Evolutionary conservation across 2,113 vertebrate genomes (phyloP), one percentile per base, ranked within the genome.

Genomic region (Oceanodroma tethys): DNA sequence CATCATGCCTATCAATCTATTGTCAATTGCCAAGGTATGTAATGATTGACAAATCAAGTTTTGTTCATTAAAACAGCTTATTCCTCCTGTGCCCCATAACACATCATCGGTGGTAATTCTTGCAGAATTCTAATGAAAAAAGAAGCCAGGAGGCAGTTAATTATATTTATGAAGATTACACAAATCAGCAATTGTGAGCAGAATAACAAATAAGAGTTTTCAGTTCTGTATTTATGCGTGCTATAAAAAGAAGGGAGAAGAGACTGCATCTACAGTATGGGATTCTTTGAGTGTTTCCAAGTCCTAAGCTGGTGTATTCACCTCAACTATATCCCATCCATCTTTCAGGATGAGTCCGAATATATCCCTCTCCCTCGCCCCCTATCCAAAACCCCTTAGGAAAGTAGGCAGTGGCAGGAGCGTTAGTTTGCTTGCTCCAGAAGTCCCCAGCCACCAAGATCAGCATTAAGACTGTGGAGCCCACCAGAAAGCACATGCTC

Each of bases 11-110:
- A 79, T 66, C 48, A 91, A 62, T 58, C 68, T 82, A 43, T 10
- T 75, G 74, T 82, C 90, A 97, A 92, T 91, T 96, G 88, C 58
- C 84, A 93, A 85, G 72, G 45, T 95, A 86, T 18, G 34, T 16
- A 79, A 92, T 34, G 60, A 91, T 48, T 45, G 43, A 87, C 72
- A 93, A 93, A 90, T 90, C 42, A 56, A 80, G n/a, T 92, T 96
- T 78, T 94, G 91, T 87, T 92, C 93, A 87, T 65, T 81, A 94
- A 84, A 93, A 5, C 36, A 72, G 32, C 65, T 86, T 89, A 38
- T 75, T 88, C 29, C 82, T 88, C 65, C 79, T 87, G 47, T 78
- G 73, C 23, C 58, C 10, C 88, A 8, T 26, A 65, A 81, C 56
- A 76, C 52, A 96, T 7, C 15, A 63, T 67, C 36, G 81, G 15